Conservation (phyloP, 1,140 invertebrate genomes). For the Drosophila malerkotliana region DNA sequence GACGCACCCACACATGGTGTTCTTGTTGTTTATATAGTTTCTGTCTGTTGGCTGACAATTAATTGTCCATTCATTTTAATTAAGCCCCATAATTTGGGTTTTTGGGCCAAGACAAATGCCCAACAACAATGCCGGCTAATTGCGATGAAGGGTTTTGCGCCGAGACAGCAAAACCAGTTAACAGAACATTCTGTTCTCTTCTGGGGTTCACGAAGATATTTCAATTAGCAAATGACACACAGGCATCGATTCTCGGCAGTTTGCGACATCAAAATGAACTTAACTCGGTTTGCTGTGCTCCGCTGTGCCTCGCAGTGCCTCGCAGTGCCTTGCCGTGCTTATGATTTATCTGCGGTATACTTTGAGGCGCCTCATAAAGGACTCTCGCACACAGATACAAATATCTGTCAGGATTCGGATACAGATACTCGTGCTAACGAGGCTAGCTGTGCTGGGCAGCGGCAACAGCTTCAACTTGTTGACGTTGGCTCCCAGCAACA, state of each 20-base stretch:
- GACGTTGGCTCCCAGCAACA: constrained; percentile 63
- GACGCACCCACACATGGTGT: constrained; percentile 24
- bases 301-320: not conserved
- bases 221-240: constrained; percentile 37
- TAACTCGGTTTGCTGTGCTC: constrained; percentile 11
- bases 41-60: constrained; percentile 58
- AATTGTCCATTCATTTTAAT: constrained; percentile 76
- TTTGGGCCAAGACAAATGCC: constrained; percentile 25
- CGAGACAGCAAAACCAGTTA: not conserved
- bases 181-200: not conserved
- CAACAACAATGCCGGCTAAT: constrained; percentile 21
- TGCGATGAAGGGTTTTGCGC: constrained; percentile 29
- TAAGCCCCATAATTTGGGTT: constrained; percentile 40
- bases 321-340: constrained; percentile 5
- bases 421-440: constrained; percentile 22
- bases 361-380: constrained; percentile 20
- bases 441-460: constrained; percentile 50
- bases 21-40: constrained; percentile 45
- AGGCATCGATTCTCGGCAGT: constrained; percentile 28
- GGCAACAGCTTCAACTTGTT: constrained; percentile 80
- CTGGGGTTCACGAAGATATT: constrained; percentile 18
- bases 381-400: not conserved
- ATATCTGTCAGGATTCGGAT: not conserved
- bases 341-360: constrained; percentile 48
- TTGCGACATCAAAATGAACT: constrained; percentile 47